These are phyloP conservation scores for Platysteira castanea DNA, from an alignment of 2,113 vertebrate species.

Conservation along the genomic window DNA sequence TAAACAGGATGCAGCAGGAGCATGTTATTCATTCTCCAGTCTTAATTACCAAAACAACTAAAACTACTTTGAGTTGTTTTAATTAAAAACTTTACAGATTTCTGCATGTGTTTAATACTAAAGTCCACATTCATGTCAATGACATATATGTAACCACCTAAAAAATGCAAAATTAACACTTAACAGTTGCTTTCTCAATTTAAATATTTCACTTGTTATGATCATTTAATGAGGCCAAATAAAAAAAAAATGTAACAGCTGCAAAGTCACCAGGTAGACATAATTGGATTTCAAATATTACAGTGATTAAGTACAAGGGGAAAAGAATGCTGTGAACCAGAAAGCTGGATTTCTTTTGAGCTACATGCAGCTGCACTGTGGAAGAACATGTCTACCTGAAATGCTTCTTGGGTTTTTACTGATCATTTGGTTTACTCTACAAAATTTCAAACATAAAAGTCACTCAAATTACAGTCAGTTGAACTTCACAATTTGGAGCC, in stretches of 20 bases:
- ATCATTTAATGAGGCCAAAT: background rate
- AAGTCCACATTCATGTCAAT: background rate
- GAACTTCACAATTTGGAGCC: background rate
- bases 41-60: background rate
- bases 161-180: background rate
- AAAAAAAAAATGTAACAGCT: background rate
- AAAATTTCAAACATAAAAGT: background rate
- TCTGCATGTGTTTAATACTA: background rate
- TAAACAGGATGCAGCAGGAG: background rate
- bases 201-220: background rate
- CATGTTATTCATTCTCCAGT: background rate
- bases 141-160: background rate
- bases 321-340: background rate
- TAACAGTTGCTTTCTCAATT: background rate
- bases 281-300: conserved; percentile 16
- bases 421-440: background rate
- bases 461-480: background rate
- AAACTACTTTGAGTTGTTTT: background rate
- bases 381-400: background rate
- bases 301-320: background rate
- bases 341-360: background rate
- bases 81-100: background rate
- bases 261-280: background rate
- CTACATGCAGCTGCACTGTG: background rate
- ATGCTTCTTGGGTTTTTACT: background rate